Conservation (phyloP, 2,797 vertebrate genomes). For the Thripadectes ignobilis region DNA sequence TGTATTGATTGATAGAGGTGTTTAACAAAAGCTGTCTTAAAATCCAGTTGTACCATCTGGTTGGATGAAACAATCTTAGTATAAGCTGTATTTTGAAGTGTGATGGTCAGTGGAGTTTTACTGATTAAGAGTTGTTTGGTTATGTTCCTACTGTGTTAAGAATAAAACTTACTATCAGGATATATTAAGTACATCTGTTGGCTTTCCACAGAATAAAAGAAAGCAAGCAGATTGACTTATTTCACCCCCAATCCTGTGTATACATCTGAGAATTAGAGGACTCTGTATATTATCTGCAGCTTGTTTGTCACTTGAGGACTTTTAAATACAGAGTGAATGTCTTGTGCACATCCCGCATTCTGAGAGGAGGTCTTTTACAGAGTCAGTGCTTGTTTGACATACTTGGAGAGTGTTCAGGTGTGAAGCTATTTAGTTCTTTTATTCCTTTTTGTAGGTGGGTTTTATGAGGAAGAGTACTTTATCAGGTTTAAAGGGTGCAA, state of each 20-base stretch:
- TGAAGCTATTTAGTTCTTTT: background rate
- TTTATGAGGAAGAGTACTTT: background rate
- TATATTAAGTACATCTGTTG: background rate
- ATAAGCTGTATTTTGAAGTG: background rate
- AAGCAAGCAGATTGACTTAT: background rate
- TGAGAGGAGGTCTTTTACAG: background rate
- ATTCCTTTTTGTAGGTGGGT: background rate
- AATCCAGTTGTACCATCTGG: background rate
- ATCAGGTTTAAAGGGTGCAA: background rate
- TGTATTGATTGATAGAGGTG: background rate
- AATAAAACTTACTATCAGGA: background rate
- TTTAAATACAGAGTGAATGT: background rate
- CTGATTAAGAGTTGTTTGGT: background rate
- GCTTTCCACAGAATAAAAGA: background rate
- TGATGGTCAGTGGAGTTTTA: background rate
- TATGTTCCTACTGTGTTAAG: background rate
- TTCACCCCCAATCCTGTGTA: rapidly evolving
- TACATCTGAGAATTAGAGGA: background rate
- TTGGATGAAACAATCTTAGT: background rate
- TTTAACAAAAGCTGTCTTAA: background rate
- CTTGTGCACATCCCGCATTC: background rate
- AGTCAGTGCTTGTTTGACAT: background rate
- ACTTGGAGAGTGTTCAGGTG: background rate
- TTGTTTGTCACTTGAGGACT: background rate
- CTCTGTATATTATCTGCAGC: background rate